phyloP scores from a whole-genome alignment of 2,888 invertebrate genomes.

The Nematopogon swammerdamellus region DNA sequence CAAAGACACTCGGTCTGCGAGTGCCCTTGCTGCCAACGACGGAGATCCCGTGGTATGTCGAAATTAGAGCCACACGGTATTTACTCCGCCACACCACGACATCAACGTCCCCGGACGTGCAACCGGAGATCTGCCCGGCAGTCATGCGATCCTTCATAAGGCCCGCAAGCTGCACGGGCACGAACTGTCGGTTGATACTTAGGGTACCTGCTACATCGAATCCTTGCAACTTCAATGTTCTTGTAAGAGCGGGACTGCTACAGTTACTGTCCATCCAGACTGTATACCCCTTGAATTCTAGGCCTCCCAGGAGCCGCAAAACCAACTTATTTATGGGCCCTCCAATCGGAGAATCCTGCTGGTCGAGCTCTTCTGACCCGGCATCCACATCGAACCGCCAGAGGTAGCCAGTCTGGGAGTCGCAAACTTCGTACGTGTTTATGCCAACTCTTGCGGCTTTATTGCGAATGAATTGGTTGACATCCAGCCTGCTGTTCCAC shows the following conservation, averaged over 20 bases:
- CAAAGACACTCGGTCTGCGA: too few species aligned
- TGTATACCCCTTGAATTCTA: too few species aligned
- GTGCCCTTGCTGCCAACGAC: too few species aligned
- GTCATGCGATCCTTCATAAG: not conserved
- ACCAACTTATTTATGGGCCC: too few species aligned
- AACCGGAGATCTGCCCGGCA: too few species aligned
- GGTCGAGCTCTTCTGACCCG: too few species aligned
- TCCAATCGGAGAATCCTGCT: too few species aligned
- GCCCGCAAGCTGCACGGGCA: not conserved
- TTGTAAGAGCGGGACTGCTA: conserved; percentile 5
- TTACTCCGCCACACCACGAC: conserved; percentile 8
- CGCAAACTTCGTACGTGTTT: too few species aligned
- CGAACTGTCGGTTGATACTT: conserved; percentile 5
- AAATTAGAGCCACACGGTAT: conserved; percentile 9
- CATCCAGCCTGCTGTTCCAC: conserved; percentile 16
- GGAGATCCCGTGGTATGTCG: conserved; percentile 12
- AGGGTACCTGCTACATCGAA: conserved; percentile 7
- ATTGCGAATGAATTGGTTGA: conserved; percentile 13
- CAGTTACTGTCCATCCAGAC: conserved; percentile 7
- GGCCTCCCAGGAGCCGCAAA: too few species aligned
- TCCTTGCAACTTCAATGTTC: conserved; percentile 3
- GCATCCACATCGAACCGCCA: too few species aligned
- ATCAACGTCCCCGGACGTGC: conserved; percentile 7
- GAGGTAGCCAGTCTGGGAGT: too few species aligned
- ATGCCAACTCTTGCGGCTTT: conserved; percentile 10